phyloP scores from a whole-genome alignment of 2,797 vertebrate genomes.

The Tamandua tetradactyla region DNA sequence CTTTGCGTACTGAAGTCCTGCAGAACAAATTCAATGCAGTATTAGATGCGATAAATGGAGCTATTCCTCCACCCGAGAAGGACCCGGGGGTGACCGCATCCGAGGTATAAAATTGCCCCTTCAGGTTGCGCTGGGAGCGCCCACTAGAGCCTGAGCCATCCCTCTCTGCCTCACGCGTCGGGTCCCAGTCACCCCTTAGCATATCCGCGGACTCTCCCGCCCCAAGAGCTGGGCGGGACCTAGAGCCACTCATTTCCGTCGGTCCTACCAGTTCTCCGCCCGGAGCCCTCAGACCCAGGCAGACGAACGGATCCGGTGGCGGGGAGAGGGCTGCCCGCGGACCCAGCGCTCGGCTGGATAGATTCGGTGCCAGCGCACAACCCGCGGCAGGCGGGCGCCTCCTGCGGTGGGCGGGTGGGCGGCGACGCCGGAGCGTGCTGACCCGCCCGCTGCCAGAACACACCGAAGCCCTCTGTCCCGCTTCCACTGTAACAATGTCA shows the following conservation, averaged over 20 bases:
- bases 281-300: neutral
- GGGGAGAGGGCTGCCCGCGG: accelerated
- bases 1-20: neutral
- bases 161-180: neutral
- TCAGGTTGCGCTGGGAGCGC: neutral
- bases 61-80: neutral
- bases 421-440: neutral
- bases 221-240: neutral
- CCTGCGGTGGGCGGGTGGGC: neutral
- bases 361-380: too few species aligned
- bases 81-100: neutral
- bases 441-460: neutral
- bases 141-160: neutral
- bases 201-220: accelerated
- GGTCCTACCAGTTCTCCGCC: neutral
- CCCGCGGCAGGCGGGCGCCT: neutral
- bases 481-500: neutral
- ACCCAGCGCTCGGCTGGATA: too few species aligned
- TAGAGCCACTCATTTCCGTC: neutral
- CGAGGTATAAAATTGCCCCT: neutral
- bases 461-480: neutral
- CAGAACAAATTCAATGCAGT: neutral
- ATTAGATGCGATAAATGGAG: neutral
- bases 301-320: too few species aligned
- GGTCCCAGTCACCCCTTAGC: accelerated